Conservation (phyloP, 2,888 invertebrate genomes). For the Agelastica alni region DNA sequence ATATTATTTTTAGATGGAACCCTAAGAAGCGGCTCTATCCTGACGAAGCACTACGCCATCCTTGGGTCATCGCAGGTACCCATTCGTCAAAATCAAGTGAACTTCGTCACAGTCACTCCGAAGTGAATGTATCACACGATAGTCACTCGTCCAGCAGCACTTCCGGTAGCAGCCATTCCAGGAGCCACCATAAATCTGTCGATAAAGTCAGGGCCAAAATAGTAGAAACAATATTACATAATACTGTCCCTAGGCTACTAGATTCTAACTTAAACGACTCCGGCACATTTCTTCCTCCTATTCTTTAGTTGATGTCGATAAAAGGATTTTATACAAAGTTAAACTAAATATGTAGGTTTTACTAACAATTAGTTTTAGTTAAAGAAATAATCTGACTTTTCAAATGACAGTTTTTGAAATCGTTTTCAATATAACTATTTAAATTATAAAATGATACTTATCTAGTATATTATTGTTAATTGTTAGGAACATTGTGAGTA, state of each 20-base stretch:
- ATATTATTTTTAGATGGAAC: slow-evolving; percentile 76
- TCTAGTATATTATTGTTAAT: slow-evolving; percentile 3
- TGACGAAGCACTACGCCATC: slow-evolving; percentile 87
- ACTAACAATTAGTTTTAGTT: no score
- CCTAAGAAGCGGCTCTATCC: slow-evolving; percentile 89
- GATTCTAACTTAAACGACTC: slow-evolving; percentile 63
- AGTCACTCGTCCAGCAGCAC: slow-evolving; percentile 52
- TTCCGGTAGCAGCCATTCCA: slow-evolving; percentile 50
- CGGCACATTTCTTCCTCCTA: slow-evolving; percentile 66
- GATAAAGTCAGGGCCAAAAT: slow-evolving; percentile 55
- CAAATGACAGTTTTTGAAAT: slow-evolving; percentile 8
- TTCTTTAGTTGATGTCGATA: slow-evolving; percentile 55
- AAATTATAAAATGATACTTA: not conserved
- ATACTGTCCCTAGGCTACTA: slow-evolving; percentile 54
- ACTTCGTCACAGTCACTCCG: slow-evolving; percentile 60
- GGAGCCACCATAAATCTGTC: slow-evolving; percentile 49
- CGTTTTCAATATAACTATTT: no score
- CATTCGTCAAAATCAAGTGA: slow-evolving; percentile 49
- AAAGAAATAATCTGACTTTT: no score
- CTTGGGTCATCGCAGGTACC: slow-evolving; percentile 66
- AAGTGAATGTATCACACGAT: slow-evolving; percentile 54
- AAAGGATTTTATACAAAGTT: slow-evolving; percentile 7
- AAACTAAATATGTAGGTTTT: slow-evolving; percentile 18
- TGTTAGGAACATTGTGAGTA: not conserved
- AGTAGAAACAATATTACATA: slow-evolving; percentile 51